Conservation (phyloP, 2,888 invertebrate genomes). For the Gymnosoma rotundatum region DNA sequence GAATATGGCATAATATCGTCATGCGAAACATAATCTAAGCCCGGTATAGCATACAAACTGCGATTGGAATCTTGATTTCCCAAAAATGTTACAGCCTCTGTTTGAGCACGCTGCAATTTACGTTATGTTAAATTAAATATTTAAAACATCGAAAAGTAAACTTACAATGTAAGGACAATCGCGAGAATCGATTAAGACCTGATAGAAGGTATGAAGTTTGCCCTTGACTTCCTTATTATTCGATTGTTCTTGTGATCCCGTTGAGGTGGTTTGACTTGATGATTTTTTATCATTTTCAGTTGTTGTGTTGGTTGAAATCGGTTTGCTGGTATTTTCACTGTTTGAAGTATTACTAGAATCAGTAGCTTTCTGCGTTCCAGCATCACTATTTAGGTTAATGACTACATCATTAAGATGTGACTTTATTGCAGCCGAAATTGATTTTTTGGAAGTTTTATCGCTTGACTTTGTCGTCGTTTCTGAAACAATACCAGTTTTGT, state of each 20-base stretch:
- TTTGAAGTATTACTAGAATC: slow-evolving; percentile 26
- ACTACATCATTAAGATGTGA: slow-evolving; percentile 54
- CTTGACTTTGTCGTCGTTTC: slow-evolving; percentile 19
- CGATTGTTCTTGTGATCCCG: slow-evolving; percentile 80
- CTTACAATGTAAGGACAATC: slow-evolving; percentile 94
- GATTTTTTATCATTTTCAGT: slow-evolving; percentile 44
- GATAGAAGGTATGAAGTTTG: slow-evolving; percentile 96
- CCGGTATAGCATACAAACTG: slow-evolving; percentile 97
- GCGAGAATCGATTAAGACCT: slow-evolving; percentile 97
- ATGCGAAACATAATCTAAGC: slow-evolving; percentile 98
- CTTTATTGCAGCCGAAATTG: slow-evolving; percentile 32
- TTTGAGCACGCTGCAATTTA: slow-evolving; percentile 91
- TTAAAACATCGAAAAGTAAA: not conserved
- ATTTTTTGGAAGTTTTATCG: slow-evolving; percentile 25
- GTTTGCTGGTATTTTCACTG: slow-evolving; percentile 35
- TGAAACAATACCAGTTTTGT: not conserved
- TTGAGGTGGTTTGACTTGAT: slow-evolving; percentile 4
- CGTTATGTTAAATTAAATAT: not conserved
- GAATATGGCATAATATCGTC: slow-evolving; percentile 98
- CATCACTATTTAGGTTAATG: slow-evolving; percentile 23
- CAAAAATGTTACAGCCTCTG: slow-evolving; percentile 98
- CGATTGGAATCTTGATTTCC: slow-evolving; percentile 97
- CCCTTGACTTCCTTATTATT: slow-evolving; percentile 93
- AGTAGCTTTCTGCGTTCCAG: not conserved
- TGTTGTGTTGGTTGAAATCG: slow-evolving; percentile 58